Conservation (phyloP, 2,797 vertebrate species). For the Apogon hyalosoma region DNA sequence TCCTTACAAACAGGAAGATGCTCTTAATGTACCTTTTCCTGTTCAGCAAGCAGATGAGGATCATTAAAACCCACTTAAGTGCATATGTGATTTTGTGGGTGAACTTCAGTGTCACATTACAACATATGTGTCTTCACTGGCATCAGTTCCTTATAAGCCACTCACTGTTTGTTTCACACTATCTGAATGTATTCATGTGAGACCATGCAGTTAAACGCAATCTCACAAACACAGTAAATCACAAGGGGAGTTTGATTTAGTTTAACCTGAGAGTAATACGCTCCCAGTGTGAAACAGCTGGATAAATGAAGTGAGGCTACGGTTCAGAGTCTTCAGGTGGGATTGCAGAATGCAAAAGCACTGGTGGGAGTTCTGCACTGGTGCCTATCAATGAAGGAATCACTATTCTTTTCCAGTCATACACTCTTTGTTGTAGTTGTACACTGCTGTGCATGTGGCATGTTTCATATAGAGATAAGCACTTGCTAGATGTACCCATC, state of each 20-base stretch:
- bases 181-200: background rate
- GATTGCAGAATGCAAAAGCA: constrained; percentile 15
- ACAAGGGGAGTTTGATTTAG: constrained; percentile 25
- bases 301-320: constrained; percentile 33
- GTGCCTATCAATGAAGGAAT: constrained; percentile 35
- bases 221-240: constrained; percentile 27
- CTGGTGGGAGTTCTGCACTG: constrained; percentile 27
- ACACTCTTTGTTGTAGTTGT: constrained; percentile 17
- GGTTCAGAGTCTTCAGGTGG: constrained; percentile 32
- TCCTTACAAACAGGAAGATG: constrained; percentile 28
- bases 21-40: constrained; percentile 18
- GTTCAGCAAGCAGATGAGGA: constrained; percentile 22
- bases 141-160: constrained; percentile 10
- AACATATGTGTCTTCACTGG: constrained; percentile 6
- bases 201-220: constrained; percentile 26
- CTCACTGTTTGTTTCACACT: constrained; percentile 7
- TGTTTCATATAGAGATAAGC: no score
- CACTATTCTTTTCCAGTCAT: constrained; percentile 22
- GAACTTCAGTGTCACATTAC: background rate
- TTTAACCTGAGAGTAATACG: constrained; percentile 32
- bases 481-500: no score
- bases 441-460: constrained; percentile 8
- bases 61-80: constrained; percentile 30
- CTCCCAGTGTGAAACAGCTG: constrained; percentile 7
- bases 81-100: constrained; percentile 6